Base-by-base conservation (phyloP, 1,140 invertebrate species). In the Micrasema minimum region DNA sequence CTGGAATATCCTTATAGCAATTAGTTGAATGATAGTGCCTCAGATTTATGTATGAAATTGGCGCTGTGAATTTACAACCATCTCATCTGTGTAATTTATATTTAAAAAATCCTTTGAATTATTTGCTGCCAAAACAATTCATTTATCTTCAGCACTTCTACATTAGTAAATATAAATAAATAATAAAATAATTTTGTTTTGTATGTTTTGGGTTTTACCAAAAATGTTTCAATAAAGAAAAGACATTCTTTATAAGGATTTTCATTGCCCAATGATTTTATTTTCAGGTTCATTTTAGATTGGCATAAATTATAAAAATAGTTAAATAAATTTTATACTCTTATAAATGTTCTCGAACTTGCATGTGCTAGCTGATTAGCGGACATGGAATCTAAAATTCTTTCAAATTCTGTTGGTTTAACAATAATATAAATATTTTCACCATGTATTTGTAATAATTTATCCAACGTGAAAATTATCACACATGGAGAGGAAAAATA, bases 201-300 rank as follows among this genome's bases (percentile, higher is more conserved):
- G 38, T 64, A 64, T 64, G 59, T 45, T 64, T 67, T 53, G 65
- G 65, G 48, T 67, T 67, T 69, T 69, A 69, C 66, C 55, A 61
- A 69, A 61, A 69, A 69, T 46, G 41, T 53, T 46, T 59, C 5
- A 69, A 59, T 69, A 69, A 69, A 59, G 41, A 55, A 67, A 67
- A 69, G 66, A 69, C 55, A 46, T 69, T 59, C 41, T 59, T 55
- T 59, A 18, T 18, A 48, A 23, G 12, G n/a, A 12, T 31, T 57
- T 57, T 57, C 35, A 35, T 57, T 57, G 41, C 10, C 18, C 22
- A n/a, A n/a, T n/a, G n/a, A n/a, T n/a, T n/a, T n/a, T n/a, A n/a
- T n/a, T n/a, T n/a, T n/a, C n/a, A n/a, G n/a, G n/a, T n/a, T n/a
- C n/a, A n/a, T n/a, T n/a, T n/a, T n/a, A n/a, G n/a, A n/a, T n/a